Evolutionary conservation across 1,140 invertebrate genomes (phyloP), one percentile per base, ranked within the genome.

Genomic region (Euschistus heros): DNA sequence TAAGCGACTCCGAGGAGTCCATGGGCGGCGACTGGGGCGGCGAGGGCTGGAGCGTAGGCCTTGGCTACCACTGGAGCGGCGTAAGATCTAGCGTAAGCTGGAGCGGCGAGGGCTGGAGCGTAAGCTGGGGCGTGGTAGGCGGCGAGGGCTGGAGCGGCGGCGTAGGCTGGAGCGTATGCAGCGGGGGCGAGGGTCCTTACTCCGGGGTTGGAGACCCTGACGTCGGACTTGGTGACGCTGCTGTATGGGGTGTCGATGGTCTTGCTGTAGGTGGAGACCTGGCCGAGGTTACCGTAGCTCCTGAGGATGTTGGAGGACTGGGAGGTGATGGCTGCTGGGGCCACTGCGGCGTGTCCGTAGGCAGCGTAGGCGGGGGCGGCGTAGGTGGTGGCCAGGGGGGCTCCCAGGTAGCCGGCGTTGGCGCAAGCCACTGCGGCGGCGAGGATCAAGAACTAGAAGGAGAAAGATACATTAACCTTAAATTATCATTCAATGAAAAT

Each of bases 191-290:
- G 61, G 66, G 72, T 70, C 65, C 72, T 70, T 30, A 69, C 44
- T 20, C 69, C 72, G 52, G 73, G 73, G 71, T 76, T 76, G 71
- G 71, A 75, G 37, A 74, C 70, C 27, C 75, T 70, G 61, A 74
- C 72, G 69, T 77, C 76, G 64, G 70, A 70, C 67, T 76, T 76
- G 57, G 71, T 70, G 55, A 75, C 72, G 66, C 68, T 71, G 68
- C 73, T 72, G 72, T 71, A 74, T 4, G 76, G 72, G 54, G 74
- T 74, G 66, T 74, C 73, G 68, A 73, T 69, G 65, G 72, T 72
- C 69, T 75, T 75, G 68, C 69, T 68, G 72, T 73, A 73, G 67
- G 73, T 73, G 68, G 72, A 71, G 18, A 75, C 69, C 62, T 73
- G 72, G 24, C 73, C 73, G 46, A 74, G 55, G 70, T 74, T 73